These are phyloP conservation scores for Hypolimnas misippus DNA, from an alignment of 2,888 invertebrate genomes.

Conservation along the genomic window DNA sequence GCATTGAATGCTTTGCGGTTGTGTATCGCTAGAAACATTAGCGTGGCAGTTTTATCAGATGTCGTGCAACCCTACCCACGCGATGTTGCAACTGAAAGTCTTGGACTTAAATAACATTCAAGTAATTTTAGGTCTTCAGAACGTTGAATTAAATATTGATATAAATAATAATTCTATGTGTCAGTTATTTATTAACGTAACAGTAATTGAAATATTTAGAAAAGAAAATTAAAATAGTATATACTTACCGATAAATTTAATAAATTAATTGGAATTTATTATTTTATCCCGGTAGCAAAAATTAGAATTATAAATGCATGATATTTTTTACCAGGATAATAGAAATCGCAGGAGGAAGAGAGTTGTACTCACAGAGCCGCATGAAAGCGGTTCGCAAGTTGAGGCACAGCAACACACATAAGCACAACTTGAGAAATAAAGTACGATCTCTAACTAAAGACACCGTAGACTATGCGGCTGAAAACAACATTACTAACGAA, in stretches of 20 bases:
- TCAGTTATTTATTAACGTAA: no score
- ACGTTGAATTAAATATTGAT: no score
- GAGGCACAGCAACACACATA: conserved; percentile 82
- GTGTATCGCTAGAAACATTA: conserved; percentile 5
- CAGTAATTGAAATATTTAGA: no score
- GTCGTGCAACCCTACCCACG: conserved; percentile 18
- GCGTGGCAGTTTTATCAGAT: conserved; percentile 14
- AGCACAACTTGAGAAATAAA: conserved; percentile 78
- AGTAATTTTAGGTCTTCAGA: neutral
- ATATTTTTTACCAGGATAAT: conserved; percentile 66
- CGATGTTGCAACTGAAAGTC: conserved; percentile 21
- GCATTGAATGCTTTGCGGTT: neutral
- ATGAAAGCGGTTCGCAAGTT: conserved; percentile 90
- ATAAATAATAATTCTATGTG: no score
- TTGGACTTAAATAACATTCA: neutral
- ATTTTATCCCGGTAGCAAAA: no score
- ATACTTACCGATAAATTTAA: no score
- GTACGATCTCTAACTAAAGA: conserved; percentile 71
- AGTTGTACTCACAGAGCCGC: conserved; percentile 92
- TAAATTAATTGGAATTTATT: no score
- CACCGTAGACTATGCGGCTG: conserved; percentile 65
- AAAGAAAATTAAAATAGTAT: no score
- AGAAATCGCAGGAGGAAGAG: conserved; percentile 91
- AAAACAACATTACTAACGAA: conserved; percentile 72
- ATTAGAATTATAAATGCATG: neutral